A percentile compares a stretch with the other conserved stretches of the same genome.
Conservation (phyloP, 2,797 vertebrate species). For the Pseudotriccus pelzelni region DNA sequence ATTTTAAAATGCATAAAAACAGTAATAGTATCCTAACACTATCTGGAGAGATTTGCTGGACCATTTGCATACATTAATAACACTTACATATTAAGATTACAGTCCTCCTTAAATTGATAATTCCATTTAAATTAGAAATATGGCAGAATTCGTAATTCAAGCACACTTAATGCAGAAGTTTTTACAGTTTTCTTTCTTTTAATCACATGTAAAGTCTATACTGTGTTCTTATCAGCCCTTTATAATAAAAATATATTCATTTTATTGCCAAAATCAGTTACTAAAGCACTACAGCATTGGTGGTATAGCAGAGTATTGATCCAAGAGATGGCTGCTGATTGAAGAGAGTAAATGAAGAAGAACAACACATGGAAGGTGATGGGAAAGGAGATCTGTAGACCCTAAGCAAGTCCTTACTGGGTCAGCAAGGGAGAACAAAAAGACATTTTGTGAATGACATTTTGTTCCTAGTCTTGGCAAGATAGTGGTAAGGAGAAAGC, state of each 20-base stretch:
- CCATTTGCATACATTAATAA: neutral
- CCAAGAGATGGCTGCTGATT: neutral
- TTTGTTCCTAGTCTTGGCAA: neutral
- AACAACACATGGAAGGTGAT: neutral
- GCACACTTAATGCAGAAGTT: neutral
- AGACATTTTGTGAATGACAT: neutral
- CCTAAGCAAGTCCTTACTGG: neutral
- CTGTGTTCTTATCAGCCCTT: neutral
- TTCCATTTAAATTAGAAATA: neutral
- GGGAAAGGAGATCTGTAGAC: neutral
- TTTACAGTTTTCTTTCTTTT: neutral
- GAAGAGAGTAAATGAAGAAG: neutral
- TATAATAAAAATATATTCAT: neutral
- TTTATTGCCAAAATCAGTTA: neutral
- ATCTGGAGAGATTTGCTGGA: neutral
- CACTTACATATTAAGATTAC: neutral
- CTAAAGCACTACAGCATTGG: neutral
- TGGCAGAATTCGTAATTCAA: neutral
- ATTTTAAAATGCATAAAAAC: neutral
- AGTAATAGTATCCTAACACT: neutral
- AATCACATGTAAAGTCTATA: neutral
- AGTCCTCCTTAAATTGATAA: neutral
- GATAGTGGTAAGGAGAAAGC: neutral
- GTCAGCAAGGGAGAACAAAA: neutral
- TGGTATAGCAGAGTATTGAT: neutral